Conservation (phyloP, 2,797 vertebrate species). For the Pipistrellus pygmaeus region DNA sequence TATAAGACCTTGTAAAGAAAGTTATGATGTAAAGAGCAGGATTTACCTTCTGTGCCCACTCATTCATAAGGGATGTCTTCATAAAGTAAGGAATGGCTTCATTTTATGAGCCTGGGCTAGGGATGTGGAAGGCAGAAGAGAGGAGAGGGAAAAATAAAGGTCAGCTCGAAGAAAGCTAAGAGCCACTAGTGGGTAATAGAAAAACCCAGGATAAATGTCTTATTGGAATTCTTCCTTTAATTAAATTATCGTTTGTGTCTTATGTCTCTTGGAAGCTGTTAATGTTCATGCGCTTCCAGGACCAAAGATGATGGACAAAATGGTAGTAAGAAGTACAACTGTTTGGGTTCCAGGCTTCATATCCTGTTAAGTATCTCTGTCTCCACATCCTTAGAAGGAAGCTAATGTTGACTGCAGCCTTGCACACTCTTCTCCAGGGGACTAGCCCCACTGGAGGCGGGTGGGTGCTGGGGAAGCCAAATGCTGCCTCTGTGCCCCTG, state of each 20-base stretch:
- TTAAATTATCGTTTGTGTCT: conserved; percentile 53
- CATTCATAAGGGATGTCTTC: conserved; percentile 46
- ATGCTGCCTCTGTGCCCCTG: conserved; percentile 16
- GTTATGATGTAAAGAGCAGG: conserved; percentile 30
- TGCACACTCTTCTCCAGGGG: conserved; percentile 50
- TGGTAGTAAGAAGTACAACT: neutral
- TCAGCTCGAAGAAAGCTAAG: conserved; percentile 53
- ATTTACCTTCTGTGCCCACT: conserved; percentile 67
- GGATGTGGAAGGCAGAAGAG: conserved; percentile 14
- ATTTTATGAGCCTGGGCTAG: conserved; percentile 53
- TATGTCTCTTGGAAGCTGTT: conserved; percentile 2
- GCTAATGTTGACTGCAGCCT: conserved; percentile 58
- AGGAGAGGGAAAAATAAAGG: conserved; percentile 50
- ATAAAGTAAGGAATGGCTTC: conserved; percentile 50
- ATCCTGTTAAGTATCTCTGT: conserved; percentile 38
- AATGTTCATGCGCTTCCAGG: conserved; percentile 53
- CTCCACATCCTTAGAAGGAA: conserved; percentile 47
- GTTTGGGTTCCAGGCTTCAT: conserved; percentile 50
- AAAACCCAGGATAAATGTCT: conserved; percentile 53
- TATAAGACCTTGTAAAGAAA: conserved; percentile 53
- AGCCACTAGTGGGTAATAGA: conserved; percentile 46
- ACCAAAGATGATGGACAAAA: conserved; percentile 47
- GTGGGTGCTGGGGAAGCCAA: neutral
- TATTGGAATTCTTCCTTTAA: conserved; percentile 31
- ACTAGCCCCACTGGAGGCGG: neutral